These are phyloP conservation scores for Melanotaenia duboulayi DNA, from an alignment of 2,113 vertebrate species.

Conservation along the genomic window DNA sequence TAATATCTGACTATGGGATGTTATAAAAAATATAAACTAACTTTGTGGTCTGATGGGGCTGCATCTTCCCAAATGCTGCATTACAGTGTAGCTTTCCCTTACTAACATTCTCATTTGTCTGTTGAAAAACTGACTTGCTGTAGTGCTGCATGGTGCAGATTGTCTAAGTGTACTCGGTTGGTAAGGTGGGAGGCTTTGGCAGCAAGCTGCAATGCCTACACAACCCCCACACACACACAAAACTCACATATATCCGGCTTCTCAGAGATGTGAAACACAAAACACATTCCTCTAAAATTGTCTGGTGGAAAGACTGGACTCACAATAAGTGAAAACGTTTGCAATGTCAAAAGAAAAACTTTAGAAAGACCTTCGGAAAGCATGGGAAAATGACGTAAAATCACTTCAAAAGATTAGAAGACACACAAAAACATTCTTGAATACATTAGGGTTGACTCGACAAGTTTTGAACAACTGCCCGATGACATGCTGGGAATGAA, in stretches of 20 bases:
- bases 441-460: too few species aligned
- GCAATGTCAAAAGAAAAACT: too few species aligned
- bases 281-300: too few species aligned
- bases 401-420: too few species aligned
- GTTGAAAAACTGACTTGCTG: constrained; percentile 4
- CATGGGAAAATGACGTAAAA: too few species aligned
- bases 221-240: neutral
- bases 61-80: neutral
- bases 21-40: rapidly evolving
- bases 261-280: constrained; percentile 3
- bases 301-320: too few species aligned
- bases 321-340: too few species aligned
- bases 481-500: too few species aligned
- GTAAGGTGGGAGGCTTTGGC: constrained; percentile 41
- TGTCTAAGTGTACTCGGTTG: constrained; percentile 18
- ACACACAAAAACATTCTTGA: too few species aligned
- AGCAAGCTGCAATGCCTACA: constrained; percentile 12
- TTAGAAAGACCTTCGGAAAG: too few species aligned
- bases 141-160: constrained; percentile 13
- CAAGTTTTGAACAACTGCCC: too few species aligned
- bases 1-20: neutral
- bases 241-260: constrained; percentile 6
- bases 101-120: neutral
- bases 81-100: neutral
- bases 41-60: too few species aligned